These are phyloP conservation scores for Eospalax fontanierii DNA, from an alignment of 2,797 vertebrate genomes.

Conservation along the genomic window DNA sequence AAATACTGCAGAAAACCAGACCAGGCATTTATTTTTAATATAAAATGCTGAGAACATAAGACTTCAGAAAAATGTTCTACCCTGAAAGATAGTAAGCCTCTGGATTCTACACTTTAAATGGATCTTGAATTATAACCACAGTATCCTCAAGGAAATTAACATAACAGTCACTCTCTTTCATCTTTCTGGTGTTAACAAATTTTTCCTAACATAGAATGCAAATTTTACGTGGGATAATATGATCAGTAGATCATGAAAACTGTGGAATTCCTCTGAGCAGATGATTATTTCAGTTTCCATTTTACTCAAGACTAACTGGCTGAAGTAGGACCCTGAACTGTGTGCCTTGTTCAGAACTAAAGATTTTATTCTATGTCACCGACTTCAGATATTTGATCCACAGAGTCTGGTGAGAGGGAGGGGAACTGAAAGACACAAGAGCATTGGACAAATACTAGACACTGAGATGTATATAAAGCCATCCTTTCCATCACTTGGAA, in stretches of 20 bases:
- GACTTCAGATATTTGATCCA: not conserved
- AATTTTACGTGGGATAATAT: constrained; percentile 67
- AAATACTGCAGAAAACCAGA: not conserved
- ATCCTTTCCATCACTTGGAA: not conserved
- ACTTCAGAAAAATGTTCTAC: constrained; percentile 64
- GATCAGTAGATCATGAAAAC: not conserved
- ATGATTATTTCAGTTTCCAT: constrained; percentile 54
- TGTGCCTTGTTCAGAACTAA: not conserved
- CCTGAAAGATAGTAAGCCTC: constrained; percentile 57
- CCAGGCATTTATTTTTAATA: not conserved
- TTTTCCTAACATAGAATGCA: constrained; percentile 58
- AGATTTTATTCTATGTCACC: constrained; percentile 12
- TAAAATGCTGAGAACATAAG: constrained; percentile 59
- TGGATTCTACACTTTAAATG: constrained; percentile 63
- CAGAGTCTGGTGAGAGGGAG: not conserved
- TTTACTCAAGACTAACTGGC: constrained; percentile 14
- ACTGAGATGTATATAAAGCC: not conserved
- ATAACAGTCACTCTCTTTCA: constrained; percentile 63
- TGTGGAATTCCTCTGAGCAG: constrained; percentile 56
- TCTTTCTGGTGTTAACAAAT: constrained; percentile 65
- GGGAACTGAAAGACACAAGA: not conserved
- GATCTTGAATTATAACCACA: constrained; percentile 28
- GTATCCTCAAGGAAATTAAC: constrained; percentile 65
- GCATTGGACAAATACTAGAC: not conserved
- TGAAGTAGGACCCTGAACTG: constrained; percentile 35